Evolutionary conservation across 2,113 vertebrate genomes (phyloP).

Genomic region (Hemiprocne comata): DNA sequence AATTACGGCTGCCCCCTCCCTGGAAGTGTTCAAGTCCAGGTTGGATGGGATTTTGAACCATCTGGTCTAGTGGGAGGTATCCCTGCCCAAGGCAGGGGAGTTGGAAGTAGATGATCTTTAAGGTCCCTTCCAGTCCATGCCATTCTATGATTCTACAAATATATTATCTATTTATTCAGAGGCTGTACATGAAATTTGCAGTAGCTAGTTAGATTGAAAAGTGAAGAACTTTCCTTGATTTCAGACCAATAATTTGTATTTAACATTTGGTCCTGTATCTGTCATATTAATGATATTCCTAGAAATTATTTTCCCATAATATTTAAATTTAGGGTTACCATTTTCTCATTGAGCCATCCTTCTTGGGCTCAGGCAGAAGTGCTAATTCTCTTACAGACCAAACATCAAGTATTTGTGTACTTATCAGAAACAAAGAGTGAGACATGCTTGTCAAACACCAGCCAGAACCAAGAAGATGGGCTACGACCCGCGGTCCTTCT

Average conservation of each 20-base stretch:
- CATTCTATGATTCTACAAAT: too few relatives aligned
- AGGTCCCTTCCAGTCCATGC: too few relatives aligned
- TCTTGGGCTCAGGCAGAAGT: not conserved
- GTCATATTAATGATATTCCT: not conserved
- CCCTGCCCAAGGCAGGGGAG: too few relatives aligned
- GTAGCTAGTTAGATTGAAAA: not conserved
- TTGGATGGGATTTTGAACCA: too few relatives aligned
- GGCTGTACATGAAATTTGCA: not conserved
- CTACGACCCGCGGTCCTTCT: fast-evolving
- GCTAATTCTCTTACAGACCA: not conserved
- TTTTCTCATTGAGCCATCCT: not conserved
- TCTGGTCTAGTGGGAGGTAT: too few relatives aligned
- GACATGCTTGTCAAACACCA: not conserved
- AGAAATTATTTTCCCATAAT: not conserved
- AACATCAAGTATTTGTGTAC: not conserved
- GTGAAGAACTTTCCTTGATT: not conserved
- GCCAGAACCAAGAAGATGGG: fast-evolving
- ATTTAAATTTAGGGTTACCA: not conserved
- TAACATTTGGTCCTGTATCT: not conserved
- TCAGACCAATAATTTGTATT: not conserved
- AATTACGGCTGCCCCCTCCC: too few relatives aligned
- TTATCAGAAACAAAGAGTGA: not conserved
- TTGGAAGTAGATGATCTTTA: too few relatives aligned
- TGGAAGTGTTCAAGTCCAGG: too few relatives aligned
- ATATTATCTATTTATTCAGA: not conserved